These are phyloP conservation scores for Cistogaster globosa DNA, from an alignment of 2,888 invertebrate species.

Conservation along the genomic window DNA sequence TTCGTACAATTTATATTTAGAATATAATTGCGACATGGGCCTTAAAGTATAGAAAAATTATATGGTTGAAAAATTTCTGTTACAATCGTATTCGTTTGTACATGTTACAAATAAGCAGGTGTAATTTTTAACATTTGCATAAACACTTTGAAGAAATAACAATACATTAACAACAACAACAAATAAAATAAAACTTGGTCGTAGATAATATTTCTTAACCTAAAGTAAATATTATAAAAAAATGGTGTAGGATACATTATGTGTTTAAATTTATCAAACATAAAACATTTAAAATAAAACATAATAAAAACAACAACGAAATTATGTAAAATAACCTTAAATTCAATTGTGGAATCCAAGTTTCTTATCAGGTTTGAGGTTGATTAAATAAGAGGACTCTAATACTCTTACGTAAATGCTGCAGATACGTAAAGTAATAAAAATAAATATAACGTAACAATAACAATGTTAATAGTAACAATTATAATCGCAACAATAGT, in stretches of 20 bases:
- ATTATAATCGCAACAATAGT: too few relatives aligned
- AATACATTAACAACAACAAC: slow-evolving; percentile 2
- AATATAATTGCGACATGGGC: slow-evolving; percentile 45
- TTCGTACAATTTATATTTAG: slow-evolving; percentile 26
- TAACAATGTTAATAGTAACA: too few relatives aligned
- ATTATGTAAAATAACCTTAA: neutral
- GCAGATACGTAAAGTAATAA: too few relatives aligned
- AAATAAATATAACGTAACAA: too few relatives aligned
- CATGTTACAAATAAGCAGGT: slow-evolving; percentile 67
- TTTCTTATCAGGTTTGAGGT: neutral
- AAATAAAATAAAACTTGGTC: slow-evolving; percentile 8
- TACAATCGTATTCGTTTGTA: slow-evolving; percentile 23
- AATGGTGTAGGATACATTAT: slow-evolving; percentile 33
- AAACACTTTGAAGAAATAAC: slow-evolving; percentile 60
- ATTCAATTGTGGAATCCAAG: neutral
- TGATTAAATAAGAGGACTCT: neutral
- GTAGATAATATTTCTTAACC: neutral
- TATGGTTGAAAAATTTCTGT: slow-evolving; percentile 61
- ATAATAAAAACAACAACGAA: neutral
- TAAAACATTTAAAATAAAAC: slow-evolving; percentile 5
- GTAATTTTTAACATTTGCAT: slow-evolving; percentile 70
- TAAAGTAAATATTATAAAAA: neutral
- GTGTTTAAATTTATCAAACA: slow-evolving; percentile 46
- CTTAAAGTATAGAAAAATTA: slow-evolving; percentile 64
- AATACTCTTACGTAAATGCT: too few relatives aligned